A percentile compares a stretch with the other conserved stretches of the same genome.
These are phyloP conservation scores for Oryzias sinensis DNA, from an alignment of 2,797 vertebrate genomes.

Conservation along the genomic window DNA sequence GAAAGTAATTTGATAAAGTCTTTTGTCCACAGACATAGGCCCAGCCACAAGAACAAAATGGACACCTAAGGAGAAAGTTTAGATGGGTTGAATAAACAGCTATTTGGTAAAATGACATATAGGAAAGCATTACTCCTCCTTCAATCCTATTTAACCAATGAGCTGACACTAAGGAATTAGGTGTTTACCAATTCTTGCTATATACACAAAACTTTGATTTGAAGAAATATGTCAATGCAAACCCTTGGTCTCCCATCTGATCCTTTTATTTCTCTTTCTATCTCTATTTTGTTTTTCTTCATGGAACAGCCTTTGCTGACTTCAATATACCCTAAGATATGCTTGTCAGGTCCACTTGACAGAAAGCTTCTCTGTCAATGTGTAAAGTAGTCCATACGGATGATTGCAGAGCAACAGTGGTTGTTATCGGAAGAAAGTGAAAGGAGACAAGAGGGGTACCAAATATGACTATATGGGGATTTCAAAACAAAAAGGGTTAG, in stretches of 20 bases:
- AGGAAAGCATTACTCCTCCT: constrained; percentile 36
- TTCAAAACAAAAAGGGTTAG: constrained; percentile 21
- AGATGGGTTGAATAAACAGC: constrained; percentile 50
- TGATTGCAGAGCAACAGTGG: constrained; percentile 58
- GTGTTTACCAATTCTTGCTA: constrained; percentile 69
- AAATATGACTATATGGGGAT: constrained; percentile 25
- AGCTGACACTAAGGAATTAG: constrained; percentile 76
- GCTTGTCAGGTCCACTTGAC: constrained; percentile 59
- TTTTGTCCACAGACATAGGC: constrained; percentile 45
- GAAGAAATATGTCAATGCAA: constrained; percentile 52
- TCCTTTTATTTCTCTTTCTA: constrained; percentile 53
- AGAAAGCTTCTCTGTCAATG: constrained; percentile 53
- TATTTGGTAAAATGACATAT: constrained; percentile 63
- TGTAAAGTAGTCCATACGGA: constrained; percentile 61
- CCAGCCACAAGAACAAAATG: constrained; percentile 31
- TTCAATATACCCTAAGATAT: constrained; percentile 63
- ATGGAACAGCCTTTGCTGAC: constrained; percentile 60
- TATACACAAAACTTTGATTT: constrained; percentile 63
- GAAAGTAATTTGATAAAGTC: constrained; percentile 53
- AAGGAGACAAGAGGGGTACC: constrained; percentile 29
- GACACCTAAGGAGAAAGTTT: constrained; percentile 50
- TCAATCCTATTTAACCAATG: constrained; percentile 73
- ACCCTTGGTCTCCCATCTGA: constrained; percentile 60
- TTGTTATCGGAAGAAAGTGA: constrained; percentile 40
- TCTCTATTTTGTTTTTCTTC: too few relatives aligned